phyloP scores from a whole-genome alignment of 2,888 invertebrate genomes.

The Fragum whitleyi region DNA sequence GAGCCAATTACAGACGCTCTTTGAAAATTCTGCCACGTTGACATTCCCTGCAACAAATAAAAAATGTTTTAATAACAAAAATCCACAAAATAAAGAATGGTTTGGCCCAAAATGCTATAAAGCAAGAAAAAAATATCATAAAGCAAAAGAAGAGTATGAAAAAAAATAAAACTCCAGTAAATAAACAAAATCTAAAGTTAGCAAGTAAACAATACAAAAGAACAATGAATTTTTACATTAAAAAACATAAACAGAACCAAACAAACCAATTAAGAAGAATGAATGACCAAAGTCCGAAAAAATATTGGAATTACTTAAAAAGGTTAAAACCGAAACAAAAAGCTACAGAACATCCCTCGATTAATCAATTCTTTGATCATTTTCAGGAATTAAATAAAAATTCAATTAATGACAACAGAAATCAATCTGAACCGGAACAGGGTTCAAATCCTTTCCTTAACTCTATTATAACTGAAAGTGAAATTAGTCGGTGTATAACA shows the following conservation, averaged over 20 bases:
- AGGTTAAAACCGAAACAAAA: background rate
- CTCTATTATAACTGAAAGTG: conserved; percentile 25
- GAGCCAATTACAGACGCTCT: background rate
- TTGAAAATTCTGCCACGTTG: conserved; percentile 2
- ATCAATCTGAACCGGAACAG: background rate
- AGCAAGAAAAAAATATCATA: conserved; percentile 19
- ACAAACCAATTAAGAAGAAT: conserved; percentile 9
- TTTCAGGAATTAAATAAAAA: conserved; percentile 16
- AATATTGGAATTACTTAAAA: conserved; percentile 15
- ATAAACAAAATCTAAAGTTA: conserved; percentile 4
- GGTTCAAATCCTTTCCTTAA: conserved; percentile 27
- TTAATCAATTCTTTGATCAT: conserved; percentile 9
- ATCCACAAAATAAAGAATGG: conserved; percentile 13
- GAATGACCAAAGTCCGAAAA: background rate
- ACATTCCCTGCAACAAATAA: no score
- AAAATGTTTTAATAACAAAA: background rate
- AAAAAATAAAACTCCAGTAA: background rate
- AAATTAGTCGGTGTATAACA: conserved; percentile 38
- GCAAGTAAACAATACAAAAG: conserved; percentile 20
- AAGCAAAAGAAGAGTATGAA: conserved; percentile 18
- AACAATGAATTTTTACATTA: conserved; percentile 16
- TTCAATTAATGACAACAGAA: background rate
- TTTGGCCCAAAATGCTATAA: conserved; percentile 28
- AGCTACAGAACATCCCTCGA: background rate
- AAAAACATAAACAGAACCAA: background rate